Base-by-base conservation (phyloP, 2,113 vertebrate species). In the Psittacus erithacus region DNA sequence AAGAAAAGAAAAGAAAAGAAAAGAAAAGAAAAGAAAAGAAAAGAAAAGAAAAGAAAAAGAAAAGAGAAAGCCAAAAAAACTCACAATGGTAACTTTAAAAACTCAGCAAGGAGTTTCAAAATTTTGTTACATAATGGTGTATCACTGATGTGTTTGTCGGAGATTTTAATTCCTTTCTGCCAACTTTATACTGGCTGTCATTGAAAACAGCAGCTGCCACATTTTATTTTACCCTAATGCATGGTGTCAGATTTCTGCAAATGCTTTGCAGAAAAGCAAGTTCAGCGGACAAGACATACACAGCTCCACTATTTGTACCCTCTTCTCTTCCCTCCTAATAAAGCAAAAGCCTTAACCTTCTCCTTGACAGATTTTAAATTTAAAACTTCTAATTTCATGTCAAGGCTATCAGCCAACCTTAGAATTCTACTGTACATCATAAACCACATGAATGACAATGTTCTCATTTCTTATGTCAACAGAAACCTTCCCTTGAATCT, bases 291-390 rank as follows among this genome's bases (percentile, higher is more conserved):
- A 47, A 88, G n/a, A 84, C 46, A 65, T 41, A 20, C 16, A 64
- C 4, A 78, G 35, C 8, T 6, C 29, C 25, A 28, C 11, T 23
- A 31, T 44, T 39, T 73, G 31, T 52, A 69, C 39, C 24, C n/a
- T 83, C 76, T 62, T 55, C 43, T 86, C 67, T 27, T 77, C 62
- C 41, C 14, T 92, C 79, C 22, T 73, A 76, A 96, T 94, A 96
- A 92, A 93, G 17, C 41, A 79, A 62, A 90, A 87, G 41, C n/a
- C 80, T 96, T 91, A 94, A 95, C 86, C 74, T 91, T 95, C 84
- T 69, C 22, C 57, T 63, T 95, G 93, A 83, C 86, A 96, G 59
- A 49, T 85, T 92, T 92, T 78, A 95, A 92, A 97, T 96, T 84
- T 92, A 81, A 93, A 71, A 79, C 27, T 28, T 89, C 43, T 50